Evolutionary conservation across 2,113 vertebrate species (phyloP).

Genomic region (Istiophorus platypterus): DNA sequence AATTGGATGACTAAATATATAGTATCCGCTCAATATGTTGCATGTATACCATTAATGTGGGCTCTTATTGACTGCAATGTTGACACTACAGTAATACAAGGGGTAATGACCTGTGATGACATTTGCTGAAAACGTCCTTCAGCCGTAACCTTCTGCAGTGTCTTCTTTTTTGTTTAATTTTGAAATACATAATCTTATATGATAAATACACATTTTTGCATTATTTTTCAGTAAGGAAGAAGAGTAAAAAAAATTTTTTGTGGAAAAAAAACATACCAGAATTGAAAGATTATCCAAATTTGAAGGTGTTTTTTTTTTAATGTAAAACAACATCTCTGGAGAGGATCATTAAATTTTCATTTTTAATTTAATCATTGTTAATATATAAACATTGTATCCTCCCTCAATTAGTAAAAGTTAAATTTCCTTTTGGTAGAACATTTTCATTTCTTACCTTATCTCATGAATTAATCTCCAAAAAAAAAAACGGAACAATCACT

Average conservation of each 20-base stretch:
- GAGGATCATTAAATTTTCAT: neutral
- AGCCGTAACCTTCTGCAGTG: conserved; percentile 56
- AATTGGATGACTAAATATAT: conserved; percentile 3
- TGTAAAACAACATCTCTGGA: neutral
- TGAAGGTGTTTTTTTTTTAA: neutral
- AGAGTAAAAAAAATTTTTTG: neutral
- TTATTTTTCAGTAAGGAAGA: neutral
- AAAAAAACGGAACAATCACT: neutral
- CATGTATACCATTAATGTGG: conserved; percentile 57
- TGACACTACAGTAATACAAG: conserved; percentile 47
- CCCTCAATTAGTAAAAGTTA: neutral
- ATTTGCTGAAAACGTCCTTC: conserved; percentile 56
- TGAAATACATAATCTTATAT: neutral
- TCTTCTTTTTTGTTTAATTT: neutral
- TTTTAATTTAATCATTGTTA: neutral
- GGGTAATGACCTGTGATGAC: conserved; percentile 60
- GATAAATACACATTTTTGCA: neutral
- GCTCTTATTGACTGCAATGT: conserved; percentile 65
- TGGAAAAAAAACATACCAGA: neutral
- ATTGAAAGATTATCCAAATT: neutral
- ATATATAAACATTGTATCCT: neutral
- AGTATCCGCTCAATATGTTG: conserved; percentile 41
- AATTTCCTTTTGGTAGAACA: neutral
- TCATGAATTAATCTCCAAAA: neutral
- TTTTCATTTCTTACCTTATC: neutral